Base-by-base conservation (phyloP, 2,797 vertebrate genomes). In the Tenualosa ilisha region DNA sequence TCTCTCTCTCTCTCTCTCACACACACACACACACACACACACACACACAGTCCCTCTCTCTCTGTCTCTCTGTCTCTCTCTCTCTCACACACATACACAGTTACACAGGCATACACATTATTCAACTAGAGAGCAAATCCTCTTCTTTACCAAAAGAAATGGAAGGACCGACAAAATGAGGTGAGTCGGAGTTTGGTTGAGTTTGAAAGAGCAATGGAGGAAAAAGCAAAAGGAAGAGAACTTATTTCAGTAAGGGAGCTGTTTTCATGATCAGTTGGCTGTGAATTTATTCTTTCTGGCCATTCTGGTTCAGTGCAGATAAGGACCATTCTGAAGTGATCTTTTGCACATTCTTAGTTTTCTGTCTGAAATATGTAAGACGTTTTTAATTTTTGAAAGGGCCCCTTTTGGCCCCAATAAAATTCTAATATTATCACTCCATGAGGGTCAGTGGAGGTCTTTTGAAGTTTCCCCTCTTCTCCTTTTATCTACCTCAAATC, bases 51-150 rank as follows among this genome's bases (percentile, higher is more conserved):
- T n/a, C n/a, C n/a, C n/a, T n/a, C n/a, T n/a, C 43, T 13, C 53
- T 4, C 53, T 56, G 0, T 12, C 3, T 59, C 0, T 31, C 31
- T 31, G 0, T 4, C 46, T 49, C 61, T 24, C 24, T 24, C 61
- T 24, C 37, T 20, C 37, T 20, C 31, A 43, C 68, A 75, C 68
- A 40, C 68, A 43, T 13, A 43, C 68, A 40, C 37, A 43, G 1
- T n/a, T 31, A 40, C 68, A 75, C 68, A 43, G 31, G 4, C 22
- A 61, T 22, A 61, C 59, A 24, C 3, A 22, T 49, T 15, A 51
- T 12, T 89, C 54, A 84, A 82, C 53, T 54, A 3, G 15, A 54
- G 53, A 54, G 84, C 82, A 84, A 81, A 83, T 68, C 75, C 86
- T 86, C 87, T 87, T 88, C 49, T 81, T 86, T 56, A 20, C 53